Percentiles rank a stretch among this genome's conserved stretches.
Evolutionary conservation across 1,140 invertebrate species (phyloP).

Genomic region (Trialeurodes vaporariorum): DNA sequence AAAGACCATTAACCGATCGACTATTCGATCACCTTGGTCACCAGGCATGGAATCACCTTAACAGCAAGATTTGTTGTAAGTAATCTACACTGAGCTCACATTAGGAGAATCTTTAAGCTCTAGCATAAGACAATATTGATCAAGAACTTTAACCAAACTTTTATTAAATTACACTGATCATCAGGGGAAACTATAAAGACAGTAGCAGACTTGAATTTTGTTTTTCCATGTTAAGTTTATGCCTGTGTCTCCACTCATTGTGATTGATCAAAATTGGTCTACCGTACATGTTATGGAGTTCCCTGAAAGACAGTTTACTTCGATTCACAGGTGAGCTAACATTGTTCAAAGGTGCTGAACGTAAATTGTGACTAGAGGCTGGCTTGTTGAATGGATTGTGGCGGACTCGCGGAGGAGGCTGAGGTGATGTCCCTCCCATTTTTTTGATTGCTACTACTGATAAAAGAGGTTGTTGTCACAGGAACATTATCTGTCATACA

Average conservation of each 20-base stretch:
- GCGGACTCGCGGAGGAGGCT: constrained; percentile 49
- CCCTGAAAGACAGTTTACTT: constrained; percentile 45
- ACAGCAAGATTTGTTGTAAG: too few relatives aligned
- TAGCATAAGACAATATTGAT: too few relatives aligned
- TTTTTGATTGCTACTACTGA: constrained; percentile 21
- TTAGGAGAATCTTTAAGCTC: too few relatives aligned
- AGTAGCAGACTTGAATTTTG: not conserved
- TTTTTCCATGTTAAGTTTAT: constrained; percentile 11
- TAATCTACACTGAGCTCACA: too few relatives aligned
- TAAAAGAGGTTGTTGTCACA: constrained; percentile 22
- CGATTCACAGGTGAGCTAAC: constrained; percentile 32
- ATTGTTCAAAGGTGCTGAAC: constrained; percentile 40
- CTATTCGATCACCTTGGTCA: too few relatives aligned
- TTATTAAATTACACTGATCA: too few relatives aligned
- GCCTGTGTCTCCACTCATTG: constrained; percentile 47
- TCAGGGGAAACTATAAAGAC: too few relatives aligned
- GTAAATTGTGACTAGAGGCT: constrained; percentile 34
- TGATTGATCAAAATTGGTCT: constrained; percentile 51
- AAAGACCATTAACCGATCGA: too few relatives aligned
- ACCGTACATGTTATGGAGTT: constrained; percentile 55
- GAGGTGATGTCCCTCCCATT: constrained; percentile 37
- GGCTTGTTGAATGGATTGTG: constrained; percentile 53
- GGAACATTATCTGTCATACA: constrained; percentile 18
- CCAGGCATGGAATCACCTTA: too few relatives aligned
- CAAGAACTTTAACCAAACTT: too few relatives aligned